Percentiles rank a stretch among this genome's conserved stretches.
phyloP scores from a whole-genome alignment of 2,113 vertebrate species.

The Ctenomys sociabilis region DNA sequence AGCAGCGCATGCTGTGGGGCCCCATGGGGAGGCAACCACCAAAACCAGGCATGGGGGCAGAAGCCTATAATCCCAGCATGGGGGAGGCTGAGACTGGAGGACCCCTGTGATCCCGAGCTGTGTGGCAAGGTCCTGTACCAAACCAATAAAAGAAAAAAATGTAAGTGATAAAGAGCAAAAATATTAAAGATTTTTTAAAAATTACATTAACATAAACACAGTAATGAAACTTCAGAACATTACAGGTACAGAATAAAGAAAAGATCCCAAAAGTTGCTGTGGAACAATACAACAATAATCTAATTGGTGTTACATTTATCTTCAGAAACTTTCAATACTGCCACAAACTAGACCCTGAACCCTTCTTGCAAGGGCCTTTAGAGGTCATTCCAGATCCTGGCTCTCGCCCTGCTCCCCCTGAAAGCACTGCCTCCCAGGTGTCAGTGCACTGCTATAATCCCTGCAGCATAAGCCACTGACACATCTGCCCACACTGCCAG shows the following conservation, averaged over 20 bases:
- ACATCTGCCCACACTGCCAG: neutral
- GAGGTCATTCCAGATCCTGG: neutral
- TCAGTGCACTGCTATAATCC: neutral
- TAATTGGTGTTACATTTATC: neutral
- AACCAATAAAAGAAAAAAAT: too few species aligned
- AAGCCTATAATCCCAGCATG: too few species aligned
- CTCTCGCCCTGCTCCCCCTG: neutral
- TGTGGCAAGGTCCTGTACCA: too few species aligned
- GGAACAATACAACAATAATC: neutral
- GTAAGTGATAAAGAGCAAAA: neutral
- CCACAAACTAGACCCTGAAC: neutral
- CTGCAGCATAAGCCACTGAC: neutral
- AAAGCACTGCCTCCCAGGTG: too few species aligned
- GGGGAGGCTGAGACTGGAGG: too few species aligned
- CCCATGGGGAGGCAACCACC: too few species aligned
- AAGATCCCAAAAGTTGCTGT: neutral
- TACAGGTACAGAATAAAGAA: neutral
- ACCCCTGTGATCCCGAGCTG: too few species aligned
- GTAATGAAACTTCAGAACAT: neutral
- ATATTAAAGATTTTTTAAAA: neutral
- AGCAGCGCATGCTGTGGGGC: too few species aligned
- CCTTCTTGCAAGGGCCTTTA: neutral
- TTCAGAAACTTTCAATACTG: neutral
- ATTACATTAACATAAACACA: neutral
- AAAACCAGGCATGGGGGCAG: too few species aligned